These are phyloP conservation scores for Drosophila glabriapex DNA, from an alignment of 2,888 invertebrate species.

Conservation along the genomic window DNA sequence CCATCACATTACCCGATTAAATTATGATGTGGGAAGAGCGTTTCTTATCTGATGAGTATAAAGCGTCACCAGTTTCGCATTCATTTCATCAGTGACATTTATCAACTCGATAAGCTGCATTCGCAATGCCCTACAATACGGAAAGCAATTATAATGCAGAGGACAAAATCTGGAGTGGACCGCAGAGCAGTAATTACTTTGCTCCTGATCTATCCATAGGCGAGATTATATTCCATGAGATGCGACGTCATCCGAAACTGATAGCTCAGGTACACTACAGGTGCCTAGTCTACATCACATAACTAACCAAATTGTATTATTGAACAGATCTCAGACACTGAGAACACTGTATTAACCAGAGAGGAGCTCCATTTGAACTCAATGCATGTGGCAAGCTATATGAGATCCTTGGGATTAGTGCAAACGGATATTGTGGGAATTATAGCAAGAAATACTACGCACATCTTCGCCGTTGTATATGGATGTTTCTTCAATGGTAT, in stretches of 20 bases:
- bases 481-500: conserved; percentile 76
- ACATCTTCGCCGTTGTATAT: conserved; percentile 67
- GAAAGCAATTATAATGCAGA: no score
- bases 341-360: conserved; percentile 54
- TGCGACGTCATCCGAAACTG: conserved; percentile 61
- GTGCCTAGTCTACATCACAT: rapidly evolving
- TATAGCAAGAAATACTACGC: conserved; percentile 72
- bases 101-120: no score
- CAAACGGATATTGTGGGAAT: conserved; percentile 77
- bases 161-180: conserved; percentile 3
- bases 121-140: no score
- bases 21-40: no score
- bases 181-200: conserved; percentile 33
- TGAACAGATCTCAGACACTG: conserved; percentile 67
- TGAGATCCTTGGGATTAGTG: conserved; percentile 53
- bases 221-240: conserved; percentile 62
- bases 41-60: no score
- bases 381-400: conserved; percentile 65
- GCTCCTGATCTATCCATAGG: conserved; percentile 65
- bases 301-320: background rate
- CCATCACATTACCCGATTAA: no score
- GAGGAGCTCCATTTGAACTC: conserved; percentile 57
- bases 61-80: no score
- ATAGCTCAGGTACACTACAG: conserved; percentile 45
- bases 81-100: no score